These are phyloP conservation scores for Anagrus nilaparvatae DNA, from an alignment of 1,140 invertebrate species.

Conservation along the genomic window DNA sequence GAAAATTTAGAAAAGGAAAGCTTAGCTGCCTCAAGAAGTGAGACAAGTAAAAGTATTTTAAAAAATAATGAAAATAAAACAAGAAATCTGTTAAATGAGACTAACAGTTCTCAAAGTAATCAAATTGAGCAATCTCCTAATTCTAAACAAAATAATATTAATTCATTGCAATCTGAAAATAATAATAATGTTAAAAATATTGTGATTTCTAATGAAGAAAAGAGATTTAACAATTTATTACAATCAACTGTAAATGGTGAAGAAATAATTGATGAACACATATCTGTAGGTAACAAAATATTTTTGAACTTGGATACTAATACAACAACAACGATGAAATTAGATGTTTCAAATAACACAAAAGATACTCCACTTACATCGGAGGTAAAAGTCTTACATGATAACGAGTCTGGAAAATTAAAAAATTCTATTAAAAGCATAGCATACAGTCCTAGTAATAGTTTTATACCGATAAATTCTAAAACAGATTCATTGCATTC, in stretches of 20 bases:
- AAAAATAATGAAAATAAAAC: conserved; percentile 11
- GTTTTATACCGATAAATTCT: conserved; percentile 42
- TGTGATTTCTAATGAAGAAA: conserved; percentile 15
- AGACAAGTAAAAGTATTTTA: conserved; percentile 4
- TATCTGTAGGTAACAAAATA: conserved; percentile 32
- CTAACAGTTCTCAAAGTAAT: neutral
- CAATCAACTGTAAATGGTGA: conserved; percentile 19
- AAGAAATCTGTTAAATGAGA: neutral
- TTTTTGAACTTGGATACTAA: conserved; percentile 40
- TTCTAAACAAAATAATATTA: conserved; percentile 1
- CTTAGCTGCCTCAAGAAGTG: neutral
- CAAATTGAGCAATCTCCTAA: conserved; percentile 4
- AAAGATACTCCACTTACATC: conserved; percentile 1
- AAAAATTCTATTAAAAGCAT: conserved; percentile 35
- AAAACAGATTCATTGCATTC: conserved; percentile 49
- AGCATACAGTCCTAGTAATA: conserved; percentile 39
- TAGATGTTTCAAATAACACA: conserved; percentile 19
- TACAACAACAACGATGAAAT: conserved; percentile 37
- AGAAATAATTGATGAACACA: conserved; percentile 20
- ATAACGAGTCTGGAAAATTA: conserved; percentile 18
- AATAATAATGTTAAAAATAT: conserved; percentile 18
- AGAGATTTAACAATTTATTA: conserved; percentile 29
- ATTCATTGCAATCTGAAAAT: conserved; percentile 2
- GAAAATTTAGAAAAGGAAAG: neutral
- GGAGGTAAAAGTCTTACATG: conserved; percentile 3